Conservation (phyloP, 2,797 vertebrate genomes). For the Lateolabrax maculatus region DNA sequence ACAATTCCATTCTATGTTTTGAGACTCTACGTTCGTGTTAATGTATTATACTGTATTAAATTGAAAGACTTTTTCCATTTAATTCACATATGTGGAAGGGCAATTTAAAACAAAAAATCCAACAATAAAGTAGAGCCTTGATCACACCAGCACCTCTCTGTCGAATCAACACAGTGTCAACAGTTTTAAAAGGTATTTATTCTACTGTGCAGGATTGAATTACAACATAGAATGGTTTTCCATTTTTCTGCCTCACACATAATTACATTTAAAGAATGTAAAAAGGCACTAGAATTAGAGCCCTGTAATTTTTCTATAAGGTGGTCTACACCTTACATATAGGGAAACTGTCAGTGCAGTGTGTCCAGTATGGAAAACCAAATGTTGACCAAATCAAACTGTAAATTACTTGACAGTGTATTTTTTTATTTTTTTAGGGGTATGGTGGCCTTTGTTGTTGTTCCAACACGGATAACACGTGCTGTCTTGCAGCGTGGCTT, state of each 20-base stretch:
- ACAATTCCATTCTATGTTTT: not conserved
- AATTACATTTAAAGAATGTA: not conserved
- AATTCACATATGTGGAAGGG: not conserved
- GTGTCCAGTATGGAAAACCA: not conserved
- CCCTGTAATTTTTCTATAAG: not conserved
- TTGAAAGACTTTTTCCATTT: not conserved
- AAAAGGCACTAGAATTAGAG: not conserved
- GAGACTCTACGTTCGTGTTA: not conserved
- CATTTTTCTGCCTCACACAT: not conserved
- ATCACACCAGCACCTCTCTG: not conserved
- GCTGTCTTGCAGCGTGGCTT: not conserved
- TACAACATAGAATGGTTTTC: not conserved
- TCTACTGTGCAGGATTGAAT: not conserved
- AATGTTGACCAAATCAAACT: not conserved
- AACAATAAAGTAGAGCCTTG: not conserved
- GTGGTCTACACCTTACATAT: not conserved
- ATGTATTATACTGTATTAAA: not conserved
- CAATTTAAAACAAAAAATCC: not conserved
- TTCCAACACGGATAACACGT: not conserved
- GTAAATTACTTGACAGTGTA: not conserved
- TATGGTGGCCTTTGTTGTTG: slow-evolving; percentile 8
- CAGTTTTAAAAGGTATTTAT: not conserved
- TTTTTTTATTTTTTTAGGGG: not conserved
- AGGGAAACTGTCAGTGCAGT: not conserved
- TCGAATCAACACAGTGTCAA: not conserved